These are phyloP conservation scores for Sympetrum striolatum DNA, from an alignment of 2,888 invertebrate species.

Conservation along the genomic window DNA sequence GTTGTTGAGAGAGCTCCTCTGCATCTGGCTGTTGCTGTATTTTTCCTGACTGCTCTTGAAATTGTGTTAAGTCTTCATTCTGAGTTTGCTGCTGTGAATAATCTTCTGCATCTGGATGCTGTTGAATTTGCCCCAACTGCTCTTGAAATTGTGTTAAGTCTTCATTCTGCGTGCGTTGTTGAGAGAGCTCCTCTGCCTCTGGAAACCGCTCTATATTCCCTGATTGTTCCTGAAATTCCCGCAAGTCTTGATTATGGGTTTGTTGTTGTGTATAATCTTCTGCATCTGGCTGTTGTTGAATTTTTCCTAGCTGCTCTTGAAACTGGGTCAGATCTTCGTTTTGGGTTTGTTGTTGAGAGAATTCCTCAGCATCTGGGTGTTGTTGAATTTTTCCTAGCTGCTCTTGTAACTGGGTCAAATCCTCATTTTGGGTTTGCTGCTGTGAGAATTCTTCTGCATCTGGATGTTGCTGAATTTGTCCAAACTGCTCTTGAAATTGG, in stretches of 20 bases:
- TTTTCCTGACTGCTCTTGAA: background rate
- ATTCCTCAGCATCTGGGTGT: background rate
- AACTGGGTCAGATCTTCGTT: background rate
- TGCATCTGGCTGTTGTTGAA: background rate
- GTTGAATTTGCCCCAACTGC: background rate
- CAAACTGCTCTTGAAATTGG: background rate
- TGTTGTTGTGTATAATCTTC: background rate
- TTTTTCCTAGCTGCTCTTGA: background rate
- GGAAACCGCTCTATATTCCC: too few relatives aligned
- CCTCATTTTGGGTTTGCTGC: background rate
- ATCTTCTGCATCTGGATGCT: too few relatives aligned
- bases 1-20: background rate
- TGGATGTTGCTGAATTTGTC: background rate
- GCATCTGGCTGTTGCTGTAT: too few relatives aligned
- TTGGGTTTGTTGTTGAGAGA: constrained; percentile 1
- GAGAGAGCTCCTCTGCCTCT: background rate
- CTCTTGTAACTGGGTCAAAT: background rate
- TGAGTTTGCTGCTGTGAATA: too few relatives aligned
- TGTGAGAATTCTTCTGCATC: background rate
- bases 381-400: background rate
- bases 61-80: background rate
- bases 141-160: background rate
- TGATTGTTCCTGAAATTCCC: background rate
- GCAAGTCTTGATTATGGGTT: background rate
- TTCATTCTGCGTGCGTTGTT: background rate